Base-by-base conservation (phyloP, 2,888 invertebrate species). In the Melanostoma mellinum region DNA sequence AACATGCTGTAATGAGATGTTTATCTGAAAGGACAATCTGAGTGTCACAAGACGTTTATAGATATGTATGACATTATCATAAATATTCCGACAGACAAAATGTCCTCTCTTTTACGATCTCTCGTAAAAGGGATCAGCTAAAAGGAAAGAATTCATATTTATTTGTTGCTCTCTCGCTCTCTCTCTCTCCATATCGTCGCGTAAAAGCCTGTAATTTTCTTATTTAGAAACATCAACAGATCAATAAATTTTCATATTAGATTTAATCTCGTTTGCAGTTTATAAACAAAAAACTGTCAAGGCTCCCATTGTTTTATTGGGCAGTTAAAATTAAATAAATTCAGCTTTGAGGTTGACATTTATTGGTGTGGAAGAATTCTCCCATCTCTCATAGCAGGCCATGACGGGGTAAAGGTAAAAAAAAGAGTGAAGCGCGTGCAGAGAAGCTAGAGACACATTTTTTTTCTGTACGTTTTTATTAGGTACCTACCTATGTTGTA, bases 271-370 rank as follows among this genome's bases (percentile, higher is more conserved):
- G 52, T 20, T 38, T 63, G 56, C 67, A 72, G 50, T 73, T 46
- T 8, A 63, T 6, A 38, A n/a, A 32, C 44, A 46, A 36, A 46
- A 32, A 32, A 58, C 3, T 0, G 36, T 9, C 48, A 6, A 2
- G 46, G 30, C 38, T 71, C 72, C 48, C 58, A 69, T 67, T 74
- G 71, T 75, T 84, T 84, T 84, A 79, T 79, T 67, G 71, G 61
- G 78, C 74, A 52, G 74, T 84, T 79, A 84, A 84, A 78, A 71
- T 78, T 78, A 84, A 84, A 84, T 84, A 74, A 48, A 84, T 84
- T 84, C 67, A 67, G 67, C 65, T 74, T 84, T 71, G 69, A 38
- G 71, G 84, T 71, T 53, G 58, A 67, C 74, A 84, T 67, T 78
- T 74, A 67, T 78, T 71, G 65, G 30, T 61, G 69, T 74, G 78